Conservation (phyloP, 2,113 vertebrate species). For the Brevimyrus niger region DNA sequence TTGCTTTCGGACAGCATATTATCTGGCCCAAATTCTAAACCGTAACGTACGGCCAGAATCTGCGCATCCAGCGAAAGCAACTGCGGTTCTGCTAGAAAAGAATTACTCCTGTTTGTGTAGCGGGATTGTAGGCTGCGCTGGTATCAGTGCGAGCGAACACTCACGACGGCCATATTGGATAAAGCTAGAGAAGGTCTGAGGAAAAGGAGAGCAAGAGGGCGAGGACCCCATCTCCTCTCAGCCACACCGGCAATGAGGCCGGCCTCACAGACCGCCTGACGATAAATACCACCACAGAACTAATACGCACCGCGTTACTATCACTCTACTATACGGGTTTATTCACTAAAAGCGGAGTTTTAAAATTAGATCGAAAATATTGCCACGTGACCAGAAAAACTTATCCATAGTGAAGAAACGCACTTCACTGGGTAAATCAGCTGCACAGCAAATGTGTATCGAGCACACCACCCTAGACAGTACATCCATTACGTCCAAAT, state of each 20-base stretch:
- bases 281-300: slow-evolving; percentile 30
- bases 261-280: slow-evolving; percentile 45
- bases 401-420: not conserved
- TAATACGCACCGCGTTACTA: not conserved
- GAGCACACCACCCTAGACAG: not conserved
- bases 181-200: slow-evolving; percentile 28
- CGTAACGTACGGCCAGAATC: slow-evolving; percentile 20
- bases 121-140: slow-evolving; percentile 56
- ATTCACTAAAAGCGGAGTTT: not conserved
- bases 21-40: slow-evolving; percentile 37
- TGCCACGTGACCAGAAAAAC: not conserved
- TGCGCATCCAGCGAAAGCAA: slow-evolving; percentile 23
- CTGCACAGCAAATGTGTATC: not conserved
- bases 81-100: slow-evolving; percentile 30
- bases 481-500: not conserved
- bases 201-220: slow-evolving; percentile 8
- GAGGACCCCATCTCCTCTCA: slow-evolving; percentile 24
- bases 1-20: slow-evolving; percentile 69
- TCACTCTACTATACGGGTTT: not conserved
- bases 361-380: not conserved
- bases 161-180: slow-evolving; percentile 66
- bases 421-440: not conserved
- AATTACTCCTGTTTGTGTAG: slow-evolving; percentile 24
- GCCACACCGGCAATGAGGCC: slow-evolving; percentile 34
- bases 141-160: slow-evolving; percentile 57